These are phyloP conservation scores for Montipora foliosa DNA, from an alignment of 64 coral and sea anemone species.

Conservation along the genomic window DNA sequence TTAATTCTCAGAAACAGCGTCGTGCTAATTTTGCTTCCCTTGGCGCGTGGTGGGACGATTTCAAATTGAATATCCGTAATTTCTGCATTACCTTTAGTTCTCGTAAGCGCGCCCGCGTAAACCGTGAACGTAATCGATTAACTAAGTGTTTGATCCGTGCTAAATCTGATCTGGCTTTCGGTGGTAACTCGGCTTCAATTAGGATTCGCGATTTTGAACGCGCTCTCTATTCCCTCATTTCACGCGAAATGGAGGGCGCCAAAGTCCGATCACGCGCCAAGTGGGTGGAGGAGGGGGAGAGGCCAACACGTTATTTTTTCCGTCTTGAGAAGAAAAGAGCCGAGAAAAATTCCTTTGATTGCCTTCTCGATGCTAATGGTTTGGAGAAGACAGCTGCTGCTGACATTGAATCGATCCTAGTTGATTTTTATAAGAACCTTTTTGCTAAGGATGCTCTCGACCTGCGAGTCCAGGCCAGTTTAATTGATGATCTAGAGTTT, in stretches of 20 bases:
- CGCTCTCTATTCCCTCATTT: not conserved
- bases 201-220: not conserved
- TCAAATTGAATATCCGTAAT: too few species aligned
- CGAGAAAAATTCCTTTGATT: not conserved
- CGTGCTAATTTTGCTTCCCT: too few species aligned
- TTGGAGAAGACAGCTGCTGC: not conserved
- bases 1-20: not conserved
- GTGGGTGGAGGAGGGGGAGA: constrained; percentile 53
- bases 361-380: not conserved
- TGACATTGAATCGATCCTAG: not conserved
- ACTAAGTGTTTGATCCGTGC: too few species aligned
- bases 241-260: not conserved
- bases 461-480: not conserved
- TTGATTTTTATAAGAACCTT: not conserved
- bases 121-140: too few species aligned
- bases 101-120: too few species aligned
- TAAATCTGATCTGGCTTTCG: too few species aligned
- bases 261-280: not conserved
- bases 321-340: not conserved
- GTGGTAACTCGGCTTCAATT: too few species aligned
- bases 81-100: too few species aligned
- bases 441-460: not conserved
- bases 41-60: too few species aligned
- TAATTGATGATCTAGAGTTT: not conserved
- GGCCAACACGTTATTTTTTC: constrained; percentile 14